Base-by-base conservation (phyloP, 2,113 vertebrate species). In the Rattus rattus region DNA sequence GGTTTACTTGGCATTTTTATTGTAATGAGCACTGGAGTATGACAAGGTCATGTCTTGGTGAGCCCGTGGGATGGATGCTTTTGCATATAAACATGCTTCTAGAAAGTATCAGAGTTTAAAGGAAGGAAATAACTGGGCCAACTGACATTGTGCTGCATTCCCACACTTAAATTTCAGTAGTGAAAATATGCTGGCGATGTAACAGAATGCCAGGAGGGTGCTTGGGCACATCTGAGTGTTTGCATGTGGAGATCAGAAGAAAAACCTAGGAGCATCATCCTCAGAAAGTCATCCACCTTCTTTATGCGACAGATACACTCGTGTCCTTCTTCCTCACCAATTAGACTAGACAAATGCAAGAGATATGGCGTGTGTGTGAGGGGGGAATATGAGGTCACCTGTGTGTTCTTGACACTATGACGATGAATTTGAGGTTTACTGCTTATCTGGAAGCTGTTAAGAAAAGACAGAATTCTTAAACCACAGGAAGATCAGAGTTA, bases 401-500 rank as follows among this genome's bases (percentile, higher is more conserved):
- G 47, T 99, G 99, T 95, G 99, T 99, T 95, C 98, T 99, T 7
- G 98, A 99, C 98, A 99, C 99, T 91, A 98, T 99, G 98, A 99
- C 98, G 98, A 98, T 99, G 96, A 99, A 99, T 98, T 98, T 99
- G 97, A 99, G 99, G 98, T 99, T 99, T 97, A 99, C 99, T 80
- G 98, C 99, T 9, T 99, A 99, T 98, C 99, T 99, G 90, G 99
- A 99, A 98, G 99, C 98, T 9, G 97, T 99, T 98, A 97, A 98
- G 75, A 99, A 98, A 98, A 98, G 98, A 54, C 7, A 54, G 11
- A 54, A 54, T 91, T 90, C 97, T 96, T 98, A 97, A 98, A 97
- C 84, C 88, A 89, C 52, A 10, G 95, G 84, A 88, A 94, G 94
- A 20, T 26, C 3, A 19, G 17, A 36, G 17, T n/a, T n/a, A n/a